phyloP scores from a whole-genome alignment of 2,888 invertebrate species.

The Thysanoteuthis rhombus region DNA sequence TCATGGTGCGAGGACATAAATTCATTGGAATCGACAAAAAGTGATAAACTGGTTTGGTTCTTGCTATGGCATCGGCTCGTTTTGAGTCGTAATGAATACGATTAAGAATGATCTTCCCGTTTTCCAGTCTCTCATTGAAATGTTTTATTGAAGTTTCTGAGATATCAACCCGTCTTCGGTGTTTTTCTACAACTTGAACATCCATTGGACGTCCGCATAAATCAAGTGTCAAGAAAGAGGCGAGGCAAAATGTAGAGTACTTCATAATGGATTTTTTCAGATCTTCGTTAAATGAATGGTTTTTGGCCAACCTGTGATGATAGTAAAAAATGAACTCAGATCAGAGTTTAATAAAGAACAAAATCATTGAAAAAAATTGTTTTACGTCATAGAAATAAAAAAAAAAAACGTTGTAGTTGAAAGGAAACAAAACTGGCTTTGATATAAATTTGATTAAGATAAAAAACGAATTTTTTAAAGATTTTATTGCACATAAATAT shows the following conservation, averaged over 20 bases:
- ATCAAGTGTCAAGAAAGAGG: background rate
- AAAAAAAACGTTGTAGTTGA: no score
- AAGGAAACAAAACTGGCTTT: no score
- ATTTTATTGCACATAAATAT: no score
- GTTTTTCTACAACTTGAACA: background rate
- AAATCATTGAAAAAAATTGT: no score
- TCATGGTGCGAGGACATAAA: background rate
- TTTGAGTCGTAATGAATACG: background rate
- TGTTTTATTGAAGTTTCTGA: background rate
- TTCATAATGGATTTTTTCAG: no score
- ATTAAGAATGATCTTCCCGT: background rate
- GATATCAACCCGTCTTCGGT: background rate
- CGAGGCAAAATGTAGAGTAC: background rate
- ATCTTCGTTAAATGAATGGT: no score
- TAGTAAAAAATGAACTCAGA: no score
- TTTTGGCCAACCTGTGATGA: no score
- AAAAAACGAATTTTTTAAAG: no score
- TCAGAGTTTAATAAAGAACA: no score
- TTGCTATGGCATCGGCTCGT: background rate
- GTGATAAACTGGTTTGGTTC: background rate
- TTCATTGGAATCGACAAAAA: background rate
- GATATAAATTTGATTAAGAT: no score
- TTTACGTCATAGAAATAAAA: no score
- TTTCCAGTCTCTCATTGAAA: background rate
- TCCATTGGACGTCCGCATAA: background rate